These are phyloP conservation scores for Petrosia ficiformis DNA, from an alignment of 37 sponge, comb jelly and placozoan species.

Conservation along the genomic window DNA sequence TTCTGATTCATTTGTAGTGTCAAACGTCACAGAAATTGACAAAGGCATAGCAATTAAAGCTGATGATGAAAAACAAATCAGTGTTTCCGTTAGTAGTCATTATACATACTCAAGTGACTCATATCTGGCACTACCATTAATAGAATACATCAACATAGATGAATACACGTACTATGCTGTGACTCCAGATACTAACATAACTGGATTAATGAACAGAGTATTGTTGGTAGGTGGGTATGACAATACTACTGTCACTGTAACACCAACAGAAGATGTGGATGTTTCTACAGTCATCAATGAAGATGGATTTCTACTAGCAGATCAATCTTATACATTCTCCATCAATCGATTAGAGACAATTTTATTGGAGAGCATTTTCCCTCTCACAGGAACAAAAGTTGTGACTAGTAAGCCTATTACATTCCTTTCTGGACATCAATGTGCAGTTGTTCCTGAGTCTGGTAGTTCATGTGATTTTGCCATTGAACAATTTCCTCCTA, in stretches of 20 bases:
- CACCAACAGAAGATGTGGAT: not conserved
- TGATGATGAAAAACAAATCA: not conserved
- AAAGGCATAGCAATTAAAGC: conserved; percentile 9
- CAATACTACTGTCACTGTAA: conserved; percentile 1
- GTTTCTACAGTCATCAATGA: not conserved
- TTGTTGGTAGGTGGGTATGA: not conserved
- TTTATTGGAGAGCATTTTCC: too few species aligned
- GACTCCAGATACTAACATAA: not conserved
- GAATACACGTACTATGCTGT: not conserved
- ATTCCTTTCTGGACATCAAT: conserved; percentile 8
- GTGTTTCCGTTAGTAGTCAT: conserved; percentile 3
- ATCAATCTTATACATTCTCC: not conserved
- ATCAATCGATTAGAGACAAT: not conserved
- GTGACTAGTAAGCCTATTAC: not conserved
- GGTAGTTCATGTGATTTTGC: not conserved
- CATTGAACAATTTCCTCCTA: conserved; percentile 1
- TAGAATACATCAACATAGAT: not conserved
- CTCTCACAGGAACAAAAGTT: not conserved
- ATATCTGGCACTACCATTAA: not conserved
- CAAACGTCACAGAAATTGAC: not conserved
- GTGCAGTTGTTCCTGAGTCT: conserved; percentile 1
- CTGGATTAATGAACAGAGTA: not conserved
- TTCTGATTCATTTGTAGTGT: not conserved
- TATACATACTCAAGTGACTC: not conserved
- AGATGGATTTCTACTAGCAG: not conserved